These are phyloP conservation scores for Epizoanthus illoricatus DNA, from an alignment of 92 coral and sea anemone genomes.

Conservation along the genomic window DNA sequence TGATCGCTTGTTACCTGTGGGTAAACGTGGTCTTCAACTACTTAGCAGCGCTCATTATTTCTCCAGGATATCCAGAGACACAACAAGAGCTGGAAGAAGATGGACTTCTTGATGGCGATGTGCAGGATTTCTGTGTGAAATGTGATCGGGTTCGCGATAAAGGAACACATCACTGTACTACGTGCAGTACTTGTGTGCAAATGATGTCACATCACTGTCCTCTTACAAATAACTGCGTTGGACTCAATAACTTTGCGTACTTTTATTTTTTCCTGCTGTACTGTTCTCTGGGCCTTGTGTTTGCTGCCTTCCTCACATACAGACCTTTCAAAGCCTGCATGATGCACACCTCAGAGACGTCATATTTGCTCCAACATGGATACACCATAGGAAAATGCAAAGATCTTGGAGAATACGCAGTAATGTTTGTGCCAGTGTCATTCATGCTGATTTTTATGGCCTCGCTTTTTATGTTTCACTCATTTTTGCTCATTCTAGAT, in stretches of 20 bases:
- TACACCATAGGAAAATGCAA: slow-evolving; percentile 60
- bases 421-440: slow-evolving; percentile 80
- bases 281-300: slow-evolving; percentile 78
- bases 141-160: slow-evolving; percentile 78
- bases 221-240: slow-evolving; percentile 97
- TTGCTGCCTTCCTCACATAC: slow-evolving; percentile 70
- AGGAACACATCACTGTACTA: slow-evolving; percentile 93
- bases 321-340: slow-evolving; percentile 83
- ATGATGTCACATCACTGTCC: slow-evolving; percentile 99
- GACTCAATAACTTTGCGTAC: slow-evolving; percentile 81
- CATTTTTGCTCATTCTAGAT: slow-evolving; percentile 69
- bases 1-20: slow-evolving; percentile 88
- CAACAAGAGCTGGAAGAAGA: slow-evolving; percentile 80
- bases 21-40: slow-evolving; percentile 90
- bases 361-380: slow-evolving; percentile 34
- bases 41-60: slow-evolving; percentile 83
- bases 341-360: slow-evolving; percentile 41
- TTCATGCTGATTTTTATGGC: slow-evolving; percentile 73
- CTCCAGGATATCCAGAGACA: slow-evolving; percentile 90
- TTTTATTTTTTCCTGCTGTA: slow-evolving; percentile 79
- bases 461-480: slow-evolving; percentile 66
- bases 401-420: slow-evolving; percentile 92
- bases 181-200: slow-evolving; percentile 84
- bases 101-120: slow-evolving; percentile 50
- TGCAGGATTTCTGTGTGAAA: slow-evolving; percentile 72